Base-by-base conservation (phyloP, 2,888 invertebrate species). In the Thelaira solivaga region DNA sequence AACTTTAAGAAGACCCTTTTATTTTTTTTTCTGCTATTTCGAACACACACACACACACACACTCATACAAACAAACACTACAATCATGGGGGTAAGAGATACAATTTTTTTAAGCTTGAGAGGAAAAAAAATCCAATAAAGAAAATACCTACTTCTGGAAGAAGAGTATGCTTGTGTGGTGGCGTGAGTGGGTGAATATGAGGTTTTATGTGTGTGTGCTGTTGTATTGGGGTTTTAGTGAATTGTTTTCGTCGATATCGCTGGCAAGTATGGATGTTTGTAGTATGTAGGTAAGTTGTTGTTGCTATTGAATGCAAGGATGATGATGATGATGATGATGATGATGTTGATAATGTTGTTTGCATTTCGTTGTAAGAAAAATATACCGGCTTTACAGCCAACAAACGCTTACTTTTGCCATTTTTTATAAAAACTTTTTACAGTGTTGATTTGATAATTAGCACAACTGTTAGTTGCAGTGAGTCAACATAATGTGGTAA, bases 71-170 rank as follows among this genome's bases (percentile, higher is more conserved):
- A 36, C 8, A 24, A n/a, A n/a, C n/a, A 57, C 39, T 20, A 65
- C 29, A 62, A 34, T 41, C 41, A 57, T 57, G 61, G 61, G 74
- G 67, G 74, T 75, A 68, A 68, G 67, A 61, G 74, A 75, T 75
- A 68, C 22, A 75, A 61, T 43, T 55, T 65, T 61, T 55, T 10
- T 68, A 53, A 67, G 53, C 36, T 61, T 53, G 74, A 61, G 67
- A 61, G 67, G 39, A 68, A 61, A 55, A 34, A 39, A 13, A 59
- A 65, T 39, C n/a, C 41, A 22, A 26, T 26, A 47, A 57, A 41
- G 26, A 47, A 34, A 24, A 6, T 36, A 22, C 20, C 67, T 45
- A 7, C 11, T 24, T 13, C 1, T 10, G 22, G 20, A n/a, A 6
- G 16, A 10, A 34, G 7, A 26, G 20, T 31, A 51, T 26, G 45